Percentiles rank a stretch among this genome's conserved stretches.
Evolutionary conservation across 2,113 vertebrate species (phyloP).

Genomic region (Ciconia stormi): DNA sequence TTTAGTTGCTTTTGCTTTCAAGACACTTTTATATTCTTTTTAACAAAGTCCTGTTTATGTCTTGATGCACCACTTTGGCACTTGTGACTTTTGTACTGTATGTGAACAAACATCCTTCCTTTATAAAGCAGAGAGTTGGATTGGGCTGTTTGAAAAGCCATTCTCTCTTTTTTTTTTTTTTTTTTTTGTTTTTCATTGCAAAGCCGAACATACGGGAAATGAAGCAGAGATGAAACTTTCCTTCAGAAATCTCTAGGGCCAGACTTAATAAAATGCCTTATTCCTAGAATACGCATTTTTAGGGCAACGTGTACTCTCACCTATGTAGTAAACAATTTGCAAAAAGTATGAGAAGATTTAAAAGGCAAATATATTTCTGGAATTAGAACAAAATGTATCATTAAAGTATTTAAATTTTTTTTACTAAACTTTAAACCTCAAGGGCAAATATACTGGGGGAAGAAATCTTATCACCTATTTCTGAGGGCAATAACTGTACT

Average conservation of each 20-base stretch:
- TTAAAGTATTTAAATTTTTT: slow-evolving; percentile 70
- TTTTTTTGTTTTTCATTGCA: slow-evolving; percentile 59
- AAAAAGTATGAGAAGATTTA: slow-evolving; percentile 56
- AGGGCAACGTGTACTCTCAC: slow-evolving; percentile 65
- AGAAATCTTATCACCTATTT: slow-evolving; percentile 65
- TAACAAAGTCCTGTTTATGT: slow-evolving; percentile 69
- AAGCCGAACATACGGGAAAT: slow-evolving; percentile 64
- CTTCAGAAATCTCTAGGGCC: slow-evolving; percentile 77
- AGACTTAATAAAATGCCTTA: slow-evolving; percentile 83
- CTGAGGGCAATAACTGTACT: slow-evolving; percentile 81
- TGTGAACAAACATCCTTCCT: slow-evolving; percentile 61
- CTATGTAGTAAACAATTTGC: slow-evolving; percentile 63
- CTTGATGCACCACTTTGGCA: slow-evolving; percentile 65
- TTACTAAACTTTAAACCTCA: slow-evolving; percentile 64
- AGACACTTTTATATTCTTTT: slow-evolving; percentile 74
- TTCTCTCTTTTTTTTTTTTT: slow-evolving; percentile 11
- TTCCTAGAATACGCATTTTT: slow-evolving; percentile 73
- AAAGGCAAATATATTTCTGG: slow-evolving; percentile 80
- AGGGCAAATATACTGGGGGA: slow-evolving; percentile 56
- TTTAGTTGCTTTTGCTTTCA: slow-evolving; percentile 73
- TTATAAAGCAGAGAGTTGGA: slow-evolving; percentile 63
- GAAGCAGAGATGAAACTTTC: slow-evolving; percentile 69
- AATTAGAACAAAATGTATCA: slow-evolving; percentile 65
- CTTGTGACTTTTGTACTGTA: slow-evolving; percentile 78
- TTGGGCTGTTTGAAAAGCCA: slow-evolving; percentile 67